Conservation (phyloP, 1,140 invertebrate species). For the Drosophila subobscura region DNA sequence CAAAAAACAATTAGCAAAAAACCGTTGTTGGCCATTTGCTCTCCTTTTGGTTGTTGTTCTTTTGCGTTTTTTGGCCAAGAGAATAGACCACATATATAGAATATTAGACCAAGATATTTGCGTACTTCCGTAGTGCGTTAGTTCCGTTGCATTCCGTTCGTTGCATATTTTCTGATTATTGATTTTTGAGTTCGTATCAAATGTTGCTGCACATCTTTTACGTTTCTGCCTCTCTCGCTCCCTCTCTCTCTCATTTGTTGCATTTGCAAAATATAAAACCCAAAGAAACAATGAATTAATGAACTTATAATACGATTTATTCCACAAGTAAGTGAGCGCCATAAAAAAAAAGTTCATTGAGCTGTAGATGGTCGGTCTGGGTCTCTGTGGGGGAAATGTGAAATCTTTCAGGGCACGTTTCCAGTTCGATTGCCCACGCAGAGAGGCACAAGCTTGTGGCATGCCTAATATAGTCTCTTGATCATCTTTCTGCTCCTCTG, state of each 20-base stretch:
- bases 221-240: conserved; percentile 55
- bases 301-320: conserved; percentile 12
- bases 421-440: not conserved
- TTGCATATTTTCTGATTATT: conserved; percentile 34
- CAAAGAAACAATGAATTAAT: conserved; percentile 16
- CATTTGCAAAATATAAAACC: conserved; percentile 36
- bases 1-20: conserved; percentile 38
- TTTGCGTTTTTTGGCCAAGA: conserved; percentile 19
- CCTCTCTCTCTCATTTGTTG: conserved; percentile 5
- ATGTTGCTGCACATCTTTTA: conserved; percentile 52
- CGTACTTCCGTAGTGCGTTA: conserved; percentile 50
- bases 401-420: too few species aligned
- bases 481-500: too few species aligned
- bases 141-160: conserved; percentile 27
- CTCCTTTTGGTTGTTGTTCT: conserved; percentile 22
- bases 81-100: conserved; percentile 32
- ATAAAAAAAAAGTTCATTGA: conserved; percentile 37
- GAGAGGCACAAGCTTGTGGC: too few species aligned
- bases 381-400: conserved; percentile 21
- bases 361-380: not conserved
- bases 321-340: conserved; percentile 32
- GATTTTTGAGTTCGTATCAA: conserved; percentile 37
- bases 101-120: conserved; percentile 44
- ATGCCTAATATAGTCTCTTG: too few species aligned
- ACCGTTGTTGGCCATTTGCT: conserved; percentile 13